Conservation (phyloP, 1,140 invertebrate genomes). For the Micrasema longulum region DNA sequence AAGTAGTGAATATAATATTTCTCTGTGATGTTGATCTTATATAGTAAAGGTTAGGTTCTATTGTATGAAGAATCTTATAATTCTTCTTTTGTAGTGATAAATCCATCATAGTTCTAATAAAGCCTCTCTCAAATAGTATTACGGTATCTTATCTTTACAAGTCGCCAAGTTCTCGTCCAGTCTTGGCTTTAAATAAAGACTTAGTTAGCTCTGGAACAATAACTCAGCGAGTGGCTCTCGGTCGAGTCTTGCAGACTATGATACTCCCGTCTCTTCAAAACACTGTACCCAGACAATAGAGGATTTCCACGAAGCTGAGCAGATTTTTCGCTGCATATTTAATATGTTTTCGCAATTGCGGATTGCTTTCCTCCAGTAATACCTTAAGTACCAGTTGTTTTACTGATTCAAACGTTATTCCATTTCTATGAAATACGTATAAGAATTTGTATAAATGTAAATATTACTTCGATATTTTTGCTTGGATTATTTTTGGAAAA, state of each 20-base stretch:
- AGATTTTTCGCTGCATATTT: constrained; percentile 28
- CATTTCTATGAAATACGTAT: no score
- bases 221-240: constrained; percentile 31
- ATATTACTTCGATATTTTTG: no score
- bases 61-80: no score
- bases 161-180: background rate
- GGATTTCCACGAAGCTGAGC: constrained; percentile 14
- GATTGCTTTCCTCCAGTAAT: constrained; percentile 12
- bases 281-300: constrained; percentile 27
- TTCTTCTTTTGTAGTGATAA: background rate
- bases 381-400: background rate
- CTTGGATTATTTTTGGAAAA: no score
- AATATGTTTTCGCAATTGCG: background rate
- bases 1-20: no score
- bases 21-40: no score
- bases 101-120: background rate
- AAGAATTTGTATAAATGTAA: no score
- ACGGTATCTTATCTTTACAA: background rate
- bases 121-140: no score
- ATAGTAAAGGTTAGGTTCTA: no score
- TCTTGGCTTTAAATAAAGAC: constrained; percentile 10
- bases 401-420: no score
- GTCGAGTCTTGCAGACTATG: constrained; percentile 39
- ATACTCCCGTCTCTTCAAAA: constrained; percentile 36
- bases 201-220: constrained; percentile 38